phyloP scores from a whole-genome alignment of 2,113 vertebrate genomes.

The Monarcha castaneiventris region DNA sequence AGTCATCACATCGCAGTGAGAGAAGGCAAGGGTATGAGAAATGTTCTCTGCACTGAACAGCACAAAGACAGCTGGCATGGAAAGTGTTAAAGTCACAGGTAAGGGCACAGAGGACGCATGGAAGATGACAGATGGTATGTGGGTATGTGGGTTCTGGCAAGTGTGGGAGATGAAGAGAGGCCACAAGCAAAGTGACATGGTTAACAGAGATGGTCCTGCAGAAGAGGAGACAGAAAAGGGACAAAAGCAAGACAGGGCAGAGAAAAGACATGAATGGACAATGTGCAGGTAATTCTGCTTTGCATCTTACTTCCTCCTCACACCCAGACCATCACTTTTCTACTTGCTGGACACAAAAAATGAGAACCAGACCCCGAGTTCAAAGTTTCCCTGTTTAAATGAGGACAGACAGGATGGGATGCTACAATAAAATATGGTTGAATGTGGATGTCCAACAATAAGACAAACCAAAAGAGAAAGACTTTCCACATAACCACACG shows the following conservation, averaged over 20 bases:
- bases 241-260: not conserved
- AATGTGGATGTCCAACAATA: not conserved
- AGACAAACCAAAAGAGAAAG: not conserved
- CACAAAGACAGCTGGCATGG: not conserved
- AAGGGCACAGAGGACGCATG: not conserved
- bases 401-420: not conserved
- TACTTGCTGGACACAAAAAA: not conserved
- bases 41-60: not conserved
- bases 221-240: not conserved
- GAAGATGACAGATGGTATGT: not conserved
- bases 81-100: not conserved
- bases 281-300: not conserved
- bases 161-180: not conserved
- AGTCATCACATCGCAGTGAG: not conserved
- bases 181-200: not conserved
- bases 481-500: rapidly evolving
- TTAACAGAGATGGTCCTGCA: not conserved
- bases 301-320: not conserved
- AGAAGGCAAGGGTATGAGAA: not conserved
- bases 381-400: not conserved
- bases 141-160: not conserved
- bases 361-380: not conserved
- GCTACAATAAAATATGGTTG: not conserved
- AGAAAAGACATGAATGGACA: not conserved
- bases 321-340: not conserved